Evolutionary conservation across 2,797 vertebrate genomes (phyloP), one percentile per base, ranked within the genome.

Genomic region (Liasis olivaceus): DNA sequence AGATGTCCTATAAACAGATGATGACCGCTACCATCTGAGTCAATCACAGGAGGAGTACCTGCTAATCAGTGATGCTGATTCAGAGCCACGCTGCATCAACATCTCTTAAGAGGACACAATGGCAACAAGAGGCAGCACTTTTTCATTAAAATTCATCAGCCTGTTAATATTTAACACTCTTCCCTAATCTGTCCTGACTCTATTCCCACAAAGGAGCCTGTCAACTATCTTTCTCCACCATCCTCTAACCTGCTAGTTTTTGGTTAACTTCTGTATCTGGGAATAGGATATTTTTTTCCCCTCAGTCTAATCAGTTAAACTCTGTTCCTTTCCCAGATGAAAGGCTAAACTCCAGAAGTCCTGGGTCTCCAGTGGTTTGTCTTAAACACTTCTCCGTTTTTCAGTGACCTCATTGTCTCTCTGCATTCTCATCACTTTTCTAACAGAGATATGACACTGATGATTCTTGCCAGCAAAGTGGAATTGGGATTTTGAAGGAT

Each of bases 81-180:
- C 69, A 91, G 31, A 90, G 66, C 60, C 86, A 88, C 56, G 89
- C 89, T 88, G 69, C 59, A 88, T 17, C 3, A 0, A 17, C 36
- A 42, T 20, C 86, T 91, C 89, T 87, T 93, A 42, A 36, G 92
- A 64, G 89, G 54, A 88, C 66, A 66, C 12, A 28, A 28, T 59
- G 59, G 92, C 92, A 85, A 86, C 60, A 88, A 88, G 69, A 91
- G 92, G 89, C 69, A 88, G 36, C 92, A 77, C 69, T 91, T 91
- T 36, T 42, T 77, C 36, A 85, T 93, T 91, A 93, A 93, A 91
- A 93, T 93, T 88, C 69, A 93, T 91, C 72, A 84, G 69, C 69
- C 28, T 88, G 92, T 91, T 93, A 88, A 91, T 93, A 91, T 91
- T 91, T 91, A 93, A 88, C 60, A 88, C 47, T 60, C 89, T 84